Evolutionary conservation across 2,888 invertebrate genomes (phyloP).

Genomic region (Monopis laevigella): DNA sequence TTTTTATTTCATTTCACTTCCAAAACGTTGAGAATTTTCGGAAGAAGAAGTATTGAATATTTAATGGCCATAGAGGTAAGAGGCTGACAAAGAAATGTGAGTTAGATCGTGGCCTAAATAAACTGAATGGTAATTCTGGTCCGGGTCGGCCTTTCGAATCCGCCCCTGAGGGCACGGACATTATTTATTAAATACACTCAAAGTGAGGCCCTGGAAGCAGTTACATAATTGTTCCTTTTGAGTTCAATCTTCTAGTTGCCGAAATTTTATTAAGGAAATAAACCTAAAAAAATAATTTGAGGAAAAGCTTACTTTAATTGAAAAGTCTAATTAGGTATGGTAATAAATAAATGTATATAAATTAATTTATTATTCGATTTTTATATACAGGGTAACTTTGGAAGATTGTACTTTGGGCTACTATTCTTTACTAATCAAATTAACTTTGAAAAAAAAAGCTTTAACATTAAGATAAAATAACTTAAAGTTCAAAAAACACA

Average conservation of each 20-base stretch:
- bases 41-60: constrained; percentile 42
- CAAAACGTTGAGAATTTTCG: constrained; percentile 5
- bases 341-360: no score
- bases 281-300: no score
- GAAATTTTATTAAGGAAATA: no score
- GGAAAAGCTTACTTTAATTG: no score
- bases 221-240: constrained; percentile 48
- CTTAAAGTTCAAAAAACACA: no score
- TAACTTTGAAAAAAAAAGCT: no score
- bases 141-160: constrained; percentile 27
- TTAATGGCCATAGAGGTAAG: constrained; percentile 51
- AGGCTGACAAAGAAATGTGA: constrained; percentile 61
- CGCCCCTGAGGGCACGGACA: constrained; percentile 28
- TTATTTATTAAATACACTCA: constrained; percentile 55
- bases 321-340: no score
- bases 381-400: no score
- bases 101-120: constrained; percentile 55
- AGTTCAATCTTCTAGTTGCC: constrained; percentile 3
- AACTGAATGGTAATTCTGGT: constrained; percentile 35
- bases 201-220: constrained; percentile 34
- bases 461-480: no score
- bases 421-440: no score
- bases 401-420: no score
- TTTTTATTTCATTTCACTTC: background rate
- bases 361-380: no score